A percentile compares a stretch with the other conserved stretches of the same genome.
Conservation (phyloP, 2,797 vertebrate genomes). For the Cercopithecus neglectus region DNA sequence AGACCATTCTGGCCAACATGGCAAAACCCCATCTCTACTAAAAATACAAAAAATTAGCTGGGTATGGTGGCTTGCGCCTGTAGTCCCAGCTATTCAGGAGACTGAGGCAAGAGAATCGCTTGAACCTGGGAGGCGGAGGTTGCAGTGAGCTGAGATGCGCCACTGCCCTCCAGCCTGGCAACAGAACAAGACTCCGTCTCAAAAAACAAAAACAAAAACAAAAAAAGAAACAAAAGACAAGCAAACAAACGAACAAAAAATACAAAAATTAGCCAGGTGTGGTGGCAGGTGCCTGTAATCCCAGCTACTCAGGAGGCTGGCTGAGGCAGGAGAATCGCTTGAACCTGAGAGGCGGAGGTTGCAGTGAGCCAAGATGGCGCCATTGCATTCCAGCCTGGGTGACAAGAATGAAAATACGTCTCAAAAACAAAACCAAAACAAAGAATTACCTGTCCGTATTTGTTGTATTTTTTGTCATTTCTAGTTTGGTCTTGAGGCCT, state of each 20-base stretch:
- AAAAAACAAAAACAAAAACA: too few species aligned
- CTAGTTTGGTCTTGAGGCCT: background rate
- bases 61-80: background rate
- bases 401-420: background rate
- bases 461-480: background rate
- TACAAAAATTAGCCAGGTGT: background rate
- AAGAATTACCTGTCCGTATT: background rate
- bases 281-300: background rate
- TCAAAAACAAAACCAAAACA: background rate
- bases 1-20: background rate
- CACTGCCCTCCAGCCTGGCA: background rate
- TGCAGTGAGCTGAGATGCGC: background rate
- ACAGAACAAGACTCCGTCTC: too few species aligned
- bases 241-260: background rate
- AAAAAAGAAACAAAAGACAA: too few species aligned
- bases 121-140: background rate
- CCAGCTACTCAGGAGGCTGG: background rate
- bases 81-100: background rate
- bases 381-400: background rate
- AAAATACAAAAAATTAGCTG: background rate
- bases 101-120: background rate
- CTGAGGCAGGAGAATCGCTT: background rate
- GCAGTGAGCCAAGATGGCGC: background rate
- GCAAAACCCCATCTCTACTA: background rate
- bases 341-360: background rate